Conservation (phyloP, 2,888 invertebrate genomes). For the Spialia ferax region DNA sequence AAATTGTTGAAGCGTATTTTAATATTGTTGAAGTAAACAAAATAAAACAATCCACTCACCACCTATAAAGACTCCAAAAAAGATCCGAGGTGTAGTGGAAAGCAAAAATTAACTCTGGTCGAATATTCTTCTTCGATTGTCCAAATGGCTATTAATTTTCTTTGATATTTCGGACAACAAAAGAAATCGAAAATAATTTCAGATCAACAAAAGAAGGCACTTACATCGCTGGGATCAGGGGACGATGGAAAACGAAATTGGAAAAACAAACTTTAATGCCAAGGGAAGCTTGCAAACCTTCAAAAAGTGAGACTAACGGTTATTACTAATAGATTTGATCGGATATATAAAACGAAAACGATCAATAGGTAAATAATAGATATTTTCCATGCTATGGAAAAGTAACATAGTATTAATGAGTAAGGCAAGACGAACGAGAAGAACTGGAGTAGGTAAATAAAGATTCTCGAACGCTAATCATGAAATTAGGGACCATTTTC, state of each 20-base stretch:
- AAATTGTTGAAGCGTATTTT: neutral
- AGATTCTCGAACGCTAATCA: no score
- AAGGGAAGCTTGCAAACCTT: no score
- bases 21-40: neutral
- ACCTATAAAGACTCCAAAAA: neutral
- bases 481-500: no score
- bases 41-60: neutral
- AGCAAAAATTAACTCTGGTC: neutral
- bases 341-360: no score
- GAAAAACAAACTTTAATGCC: no score
- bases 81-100: neutral
- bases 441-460: no score
- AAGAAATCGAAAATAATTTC: neutral
- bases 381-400: no score
- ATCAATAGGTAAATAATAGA: no score
- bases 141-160: neutral
- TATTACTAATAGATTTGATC: no score
- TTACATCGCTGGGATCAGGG: neutral
- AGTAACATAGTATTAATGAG: no score
- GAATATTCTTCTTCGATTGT: neutral
- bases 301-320: no score
- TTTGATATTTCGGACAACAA: constrained; percentile 1
- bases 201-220: constrained; percentile 4
- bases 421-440: no score
- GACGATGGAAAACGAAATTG: neutral